phyloP scores from a whole-genome alignment of 2,113 vertebrate species.

The Eubucco bourcierii region DNA sequence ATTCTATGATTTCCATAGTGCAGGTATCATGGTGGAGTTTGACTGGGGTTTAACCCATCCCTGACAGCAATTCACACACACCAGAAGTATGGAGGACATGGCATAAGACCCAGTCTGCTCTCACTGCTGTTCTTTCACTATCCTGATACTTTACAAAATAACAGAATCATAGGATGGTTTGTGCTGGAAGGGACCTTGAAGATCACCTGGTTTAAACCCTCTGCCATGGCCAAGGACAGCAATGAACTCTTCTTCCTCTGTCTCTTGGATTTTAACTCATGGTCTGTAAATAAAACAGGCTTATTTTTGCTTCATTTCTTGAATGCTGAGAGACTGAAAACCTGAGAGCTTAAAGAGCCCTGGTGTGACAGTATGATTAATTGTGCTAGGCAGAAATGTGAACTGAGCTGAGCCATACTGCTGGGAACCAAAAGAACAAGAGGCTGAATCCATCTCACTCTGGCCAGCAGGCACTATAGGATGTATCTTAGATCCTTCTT shows the following conservation, averaged over 20 bases:
- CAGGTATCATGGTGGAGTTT: neutral
- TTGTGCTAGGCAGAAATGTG: neutral
- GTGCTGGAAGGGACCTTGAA: neutral
- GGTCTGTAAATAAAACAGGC: neutral
- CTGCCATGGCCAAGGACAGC: neutral
- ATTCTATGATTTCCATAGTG: neutral
- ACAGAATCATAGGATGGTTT: neutral
- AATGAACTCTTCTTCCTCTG: neutral
- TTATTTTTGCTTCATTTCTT: neutral
- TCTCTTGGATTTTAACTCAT: neutral
- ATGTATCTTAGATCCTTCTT: neutral
- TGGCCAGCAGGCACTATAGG: neutral
- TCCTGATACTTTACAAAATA: neutral
- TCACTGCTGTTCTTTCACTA: neutral
- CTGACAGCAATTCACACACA: neutral
- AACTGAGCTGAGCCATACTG: neutral
- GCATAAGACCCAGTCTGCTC: accelerated
- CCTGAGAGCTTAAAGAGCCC: neutral
- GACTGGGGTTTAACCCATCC: neutral
- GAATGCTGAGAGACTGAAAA: neutral
- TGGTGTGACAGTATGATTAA: neutral
- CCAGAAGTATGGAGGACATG: neutral
- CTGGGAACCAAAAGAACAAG: neutral
- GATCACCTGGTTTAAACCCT: neutral
- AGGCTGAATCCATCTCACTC: accelerated